A percentile compares a stretch with the other conserved stretches of the same genome.
These are phyloP conservation scores for Disparrhopalites patrizii DNA, from an alignment of 2,888 invertebrate genomes.

Conservation along the genomic window DNA sequence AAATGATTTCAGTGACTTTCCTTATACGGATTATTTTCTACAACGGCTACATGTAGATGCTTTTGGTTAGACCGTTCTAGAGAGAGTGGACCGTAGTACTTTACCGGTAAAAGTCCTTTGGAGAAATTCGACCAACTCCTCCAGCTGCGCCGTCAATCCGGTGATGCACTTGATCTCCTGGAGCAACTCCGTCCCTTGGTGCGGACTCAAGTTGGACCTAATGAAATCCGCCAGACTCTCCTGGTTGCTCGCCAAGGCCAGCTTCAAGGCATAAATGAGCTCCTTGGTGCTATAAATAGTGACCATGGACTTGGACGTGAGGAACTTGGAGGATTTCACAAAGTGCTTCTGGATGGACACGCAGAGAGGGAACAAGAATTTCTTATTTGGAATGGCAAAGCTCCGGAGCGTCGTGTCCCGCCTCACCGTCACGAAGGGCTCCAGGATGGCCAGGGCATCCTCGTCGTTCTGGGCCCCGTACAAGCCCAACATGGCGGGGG, in stretches of 20 bases:
- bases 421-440: not conserved
- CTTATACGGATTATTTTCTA: too few species aligned
- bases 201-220: not conserved
- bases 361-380: not conserved
- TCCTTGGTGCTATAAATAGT: not conserved
- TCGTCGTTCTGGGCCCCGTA: slow-evolving; percentile 1
- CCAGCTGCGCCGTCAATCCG: not conserved
- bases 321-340: not conserved
- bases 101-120: slow-evolving; percentile 1
- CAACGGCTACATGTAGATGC: too few species aligned
- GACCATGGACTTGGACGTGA: not conserved
- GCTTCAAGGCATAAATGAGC: not conserved
- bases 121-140: not conserved
- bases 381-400: not conserved
- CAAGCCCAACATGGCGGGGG: not conserved
- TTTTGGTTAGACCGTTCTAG: too few species aligned
- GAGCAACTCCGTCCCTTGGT: not conserved
- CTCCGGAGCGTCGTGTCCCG: not conserved
- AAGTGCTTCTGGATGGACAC: not conserved
- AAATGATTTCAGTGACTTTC: too few species aligned
- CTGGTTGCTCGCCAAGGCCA: not conserved
- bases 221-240: slow-evolving; percentile 1
- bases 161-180: not conserved
- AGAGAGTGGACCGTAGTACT: too few species aligned
- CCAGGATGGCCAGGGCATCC: not conserved